Evolutionary conservation across 2,113 vertebrate genomes (phyloP).

Genomic region (Aleadryas rufinucha): DNA sequence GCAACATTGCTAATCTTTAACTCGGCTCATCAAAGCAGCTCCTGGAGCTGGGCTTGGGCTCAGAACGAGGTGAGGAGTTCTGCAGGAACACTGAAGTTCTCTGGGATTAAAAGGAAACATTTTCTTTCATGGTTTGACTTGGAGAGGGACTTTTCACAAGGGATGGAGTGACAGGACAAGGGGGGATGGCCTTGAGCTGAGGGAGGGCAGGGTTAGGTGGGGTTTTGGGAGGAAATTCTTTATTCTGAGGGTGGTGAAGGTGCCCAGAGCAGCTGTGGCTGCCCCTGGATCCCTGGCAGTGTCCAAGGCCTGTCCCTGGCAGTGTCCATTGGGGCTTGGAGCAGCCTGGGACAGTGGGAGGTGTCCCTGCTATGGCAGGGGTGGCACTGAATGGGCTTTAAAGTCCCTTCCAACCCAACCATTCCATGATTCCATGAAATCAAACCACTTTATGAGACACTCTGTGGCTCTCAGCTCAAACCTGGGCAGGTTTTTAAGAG

Average conservation of each 20-base stretch:
- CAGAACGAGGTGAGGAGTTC: neutral
- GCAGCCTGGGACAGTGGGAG: neutral
- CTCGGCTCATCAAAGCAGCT: neutral
- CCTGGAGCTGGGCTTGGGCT: neutral
- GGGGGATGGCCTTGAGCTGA: neutral
- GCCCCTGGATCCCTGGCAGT: neutral
- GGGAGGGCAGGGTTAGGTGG: neutral
- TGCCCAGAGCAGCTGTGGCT: neutral
- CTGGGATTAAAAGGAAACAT: neutral
- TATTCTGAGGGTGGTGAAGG: rapidly evolving
- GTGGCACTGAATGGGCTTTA: rapidly evolving
- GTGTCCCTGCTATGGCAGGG: neutral
- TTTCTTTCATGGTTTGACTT: neutral
- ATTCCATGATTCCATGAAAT: neutral
- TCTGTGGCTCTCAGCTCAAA: neutral
- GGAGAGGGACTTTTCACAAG: neutral
- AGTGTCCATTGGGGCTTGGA: neutral
- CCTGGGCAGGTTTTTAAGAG: neutral
- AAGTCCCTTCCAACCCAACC: neutral
- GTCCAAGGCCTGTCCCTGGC: neutral
- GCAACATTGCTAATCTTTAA: conserved; percentile 55
- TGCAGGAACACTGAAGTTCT: neutral
- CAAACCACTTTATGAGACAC: neutral
- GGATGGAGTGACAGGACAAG: neutral
- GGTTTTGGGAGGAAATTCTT: neutral